phyloP scores from a whole-genome alignment of 2,888 invertebrate genomes.

The Leucophenga maculata region DNA sequence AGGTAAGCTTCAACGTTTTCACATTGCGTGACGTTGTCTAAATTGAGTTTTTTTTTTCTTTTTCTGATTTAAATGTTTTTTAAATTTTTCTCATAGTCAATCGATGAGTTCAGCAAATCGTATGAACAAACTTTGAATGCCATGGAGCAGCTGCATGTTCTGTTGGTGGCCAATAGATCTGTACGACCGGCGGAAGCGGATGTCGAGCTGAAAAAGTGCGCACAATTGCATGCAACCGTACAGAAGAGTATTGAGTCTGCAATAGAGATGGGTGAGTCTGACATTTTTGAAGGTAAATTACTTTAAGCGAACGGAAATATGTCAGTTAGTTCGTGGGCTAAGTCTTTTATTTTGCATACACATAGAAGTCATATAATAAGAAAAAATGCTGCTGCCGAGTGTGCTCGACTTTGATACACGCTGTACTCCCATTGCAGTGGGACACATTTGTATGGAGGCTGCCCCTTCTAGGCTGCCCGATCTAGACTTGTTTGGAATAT shows the following conservation, averaged over 20 bases:
- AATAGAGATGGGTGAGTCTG: constrained; percentile 73
- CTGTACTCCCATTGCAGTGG: too few relatives aligned
- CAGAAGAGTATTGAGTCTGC: constrained; percentile 73
- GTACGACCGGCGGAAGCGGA: constrained; percentile 76
- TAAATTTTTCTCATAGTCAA: constrained; percentile 74
- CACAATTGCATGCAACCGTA: constrained; percentile 74
- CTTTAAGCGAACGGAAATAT: background rate
- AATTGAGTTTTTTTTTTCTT: background rate
- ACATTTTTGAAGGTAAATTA: background rate
- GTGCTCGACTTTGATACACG: too few relatives aligned
- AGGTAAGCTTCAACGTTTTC: constrained; percentile 74
- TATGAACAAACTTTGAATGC: constrained; percentile 76
- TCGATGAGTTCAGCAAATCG: constrained; percentile 79
- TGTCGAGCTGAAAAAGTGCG: constrained; percentile 74
- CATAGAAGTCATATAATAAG: too few relatives aligned
- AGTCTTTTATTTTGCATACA: constrained; percentile 49
- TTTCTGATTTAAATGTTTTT: too few relatives aligned
- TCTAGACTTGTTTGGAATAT: too few relatives aligned
- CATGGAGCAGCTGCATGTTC: constrained; percentile 77
- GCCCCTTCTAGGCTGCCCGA: too few relatives aligned
- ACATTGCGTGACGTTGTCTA: constrained; percentile 10
- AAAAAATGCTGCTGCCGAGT: too few relatives aligned
- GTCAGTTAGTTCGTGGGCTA: constrained; percentile 51
- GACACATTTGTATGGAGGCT: too few relatives aligned
- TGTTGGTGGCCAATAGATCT: constrained; percentile 75